phyloP scores from a whole-genome alignment of 2,888 invertebrate genomes.

The Caradrina kadenii region DNA sequence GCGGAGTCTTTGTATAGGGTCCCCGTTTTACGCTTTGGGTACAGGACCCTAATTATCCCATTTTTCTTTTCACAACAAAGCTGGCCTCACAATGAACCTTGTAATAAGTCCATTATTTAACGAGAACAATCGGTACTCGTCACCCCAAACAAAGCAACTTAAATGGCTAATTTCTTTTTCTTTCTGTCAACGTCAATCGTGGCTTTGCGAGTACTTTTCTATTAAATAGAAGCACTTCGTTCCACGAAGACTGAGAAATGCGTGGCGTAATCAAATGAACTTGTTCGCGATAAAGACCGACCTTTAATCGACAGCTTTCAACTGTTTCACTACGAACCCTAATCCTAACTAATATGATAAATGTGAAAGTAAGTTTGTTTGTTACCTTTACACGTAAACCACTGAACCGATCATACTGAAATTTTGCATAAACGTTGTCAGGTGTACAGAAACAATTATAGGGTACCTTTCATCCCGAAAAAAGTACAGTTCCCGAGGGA shows the following conservation, averaged over 20 bases:
- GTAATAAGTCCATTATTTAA: conserved; percentile 40
- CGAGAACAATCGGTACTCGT: conserved; percentile 23
- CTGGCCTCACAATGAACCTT: conserved; percentile 25
- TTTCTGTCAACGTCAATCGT: conserved; percentile 59
- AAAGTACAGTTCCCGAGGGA: too few species aligned
- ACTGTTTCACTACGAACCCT: neutral
- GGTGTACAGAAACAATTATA: too few species aligned
- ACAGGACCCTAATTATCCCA: too few species aligned
- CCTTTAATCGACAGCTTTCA: neutral
- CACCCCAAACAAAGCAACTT: conserved; percentile 43
- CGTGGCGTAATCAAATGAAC: conserved; percentile 26
- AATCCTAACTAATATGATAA: neutral
- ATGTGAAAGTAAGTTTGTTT: too few species aligned
- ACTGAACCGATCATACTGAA: too few species aligned
- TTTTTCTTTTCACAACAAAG: conserved; percentile 11
- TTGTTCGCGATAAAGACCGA: neutral
- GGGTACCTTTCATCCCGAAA: too few species aligned
- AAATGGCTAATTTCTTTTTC: conserved; percentile 59
- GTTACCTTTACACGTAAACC: too few species aligned
- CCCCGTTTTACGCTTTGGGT: too few species aligned
- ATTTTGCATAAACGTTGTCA: too few species aligned
- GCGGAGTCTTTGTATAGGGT: too few species aligned
- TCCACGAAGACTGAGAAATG: conserved; percentile 40
- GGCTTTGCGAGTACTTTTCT: conserved; percentile 67
- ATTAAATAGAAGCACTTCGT: conserved; percentile 67